Base-by-base conservation (phyloP, 2,113 vertebrate genomes). In the Tichodroma muraria region DNA sequence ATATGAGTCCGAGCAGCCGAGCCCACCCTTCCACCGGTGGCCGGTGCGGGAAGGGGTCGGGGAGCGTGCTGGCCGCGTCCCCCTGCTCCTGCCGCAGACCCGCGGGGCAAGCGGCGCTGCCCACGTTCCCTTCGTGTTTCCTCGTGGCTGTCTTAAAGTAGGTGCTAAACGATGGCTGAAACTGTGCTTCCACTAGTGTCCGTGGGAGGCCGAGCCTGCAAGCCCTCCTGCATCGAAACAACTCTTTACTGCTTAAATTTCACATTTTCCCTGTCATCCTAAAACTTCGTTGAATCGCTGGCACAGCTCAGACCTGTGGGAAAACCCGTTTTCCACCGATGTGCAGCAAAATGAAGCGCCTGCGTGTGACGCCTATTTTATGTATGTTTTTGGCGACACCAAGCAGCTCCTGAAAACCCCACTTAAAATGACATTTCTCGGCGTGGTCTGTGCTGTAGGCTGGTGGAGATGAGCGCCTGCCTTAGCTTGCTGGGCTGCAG, bases 31-130 rank as follows among this genome's bases (percentile, higher is more conserved):
- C 12, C 70, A 10, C n/a, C 33, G 22, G 38, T 22, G 57, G 15
- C 40, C 23, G 24, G 24, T 45, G 4, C 5, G 30, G 69, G 20
- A 4, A 14, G 2, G n/a, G 18, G 5, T 16, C 13, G 33, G 22
- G 13, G 40, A 6, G 13, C 6, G 27, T 1, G 2, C 6, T 33
- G 10, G 1, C 10, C 24, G 8, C 2, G 33, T 3, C 16, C 8
- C 13, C 8, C 6, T 4, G 8, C 33, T 54, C 45, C 57, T 24
- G 69, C 33, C 59, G 7, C 50, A 9, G 24, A 21, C 5, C 28
- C 31, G 2, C 3, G 66, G 83, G 76, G 44, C 28, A 6, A 2
- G 4, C 11, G 11, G 47, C 5, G 7, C 54, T 54, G 50, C 28
- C 49, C 7, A 4, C 40, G 3, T 11, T 44, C 37, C 85, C 13